These are phyloP conservation scores for Ptyas mucosa DNA, from an alignment of 2,113 vertebrate species.

Conservation along the genomic window DNA sequence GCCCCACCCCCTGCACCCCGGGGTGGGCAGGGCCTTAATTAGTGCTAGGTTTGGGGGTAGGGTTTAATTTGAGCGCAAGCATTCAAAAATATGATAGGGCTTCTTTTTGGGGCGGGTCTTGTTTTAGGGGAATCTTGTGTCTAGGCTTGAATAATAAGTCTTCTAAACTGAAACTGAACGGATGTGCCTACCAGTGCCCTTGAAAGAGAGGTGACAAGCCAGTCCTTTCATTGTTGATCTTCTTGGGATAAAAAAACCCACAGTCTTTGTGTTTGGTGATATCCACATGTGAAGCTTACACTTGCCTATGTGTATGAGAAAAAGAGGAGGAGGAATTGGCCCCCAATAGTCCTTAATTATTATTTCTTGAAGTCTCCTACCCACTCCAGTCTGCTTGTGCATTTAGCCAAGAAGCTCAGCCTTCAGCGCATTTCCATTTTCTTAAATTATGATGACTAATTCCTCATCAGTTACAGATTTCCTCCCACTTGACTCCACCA, in stretches of 20 bases:
- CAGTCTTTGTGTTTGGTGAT: not conserved
- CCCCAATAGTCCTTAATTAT: not conserved
- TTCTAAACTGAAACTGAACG: not conserved
- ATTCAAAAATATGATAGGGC: no score
- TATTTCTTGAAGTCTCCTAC: not conserved
- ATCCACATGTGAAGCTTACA: not conserved
- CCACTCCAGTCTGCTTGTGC: constrained; percentile 3
- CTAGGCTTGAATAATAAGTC: not conserved
- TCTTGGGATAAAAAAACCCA: not conserved
- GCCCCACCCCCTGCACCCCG: no score
- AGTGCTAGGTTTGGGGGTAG: no score
- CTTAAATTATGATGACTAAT: constrained; percentile 9
- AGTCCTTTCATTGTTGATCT: not conserved
- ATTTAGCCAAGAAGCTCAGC: not conserved
- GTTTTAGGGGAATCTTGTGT: not conserved
- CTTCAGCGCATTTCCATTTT: not conserved
- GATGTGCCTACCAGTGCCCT: no score
- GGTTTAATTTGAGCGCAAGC: no score
- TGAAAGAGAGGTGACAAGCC: not conserved
- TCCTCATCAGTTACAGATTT: constrained; percentile 25
- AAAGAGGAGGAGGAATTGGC: not conserved
- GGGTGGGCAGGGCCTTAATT: no score
- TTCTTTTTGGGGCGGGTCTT: no score
- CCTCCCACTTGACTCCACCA: constrained; percentile 1
- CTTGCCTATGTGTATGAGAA: not conserved